Base-by-base conservation (phyloP, 2,797 vertebrate species). In the Acipenser transmontanus region DNA sequence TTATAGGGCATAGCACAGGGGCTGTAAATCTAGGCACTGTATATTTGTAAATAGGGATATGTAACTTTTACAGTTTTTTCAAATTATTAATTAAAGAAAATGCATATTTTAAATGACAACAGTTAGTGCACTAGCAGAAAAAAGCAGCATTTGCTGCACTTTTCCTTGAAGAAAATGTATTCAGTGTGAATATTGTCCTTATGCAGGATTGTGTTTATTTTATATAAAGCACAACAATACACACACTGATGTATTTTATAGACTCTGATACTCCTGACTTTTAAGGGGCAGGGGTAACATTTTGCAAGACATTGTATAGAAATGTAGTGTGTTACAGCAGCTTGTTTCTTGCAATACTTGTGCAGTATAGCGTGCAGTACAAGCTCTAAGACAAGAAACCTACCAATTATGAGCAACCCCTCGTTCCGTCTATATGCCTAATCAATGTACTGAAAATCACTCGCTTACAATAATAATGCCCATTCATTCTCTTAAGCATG, bases 151-250 rank as follows among this genome's bases (percentile, higher is more conserved):
- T 8, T 49, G 47, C 12, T 64, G 49, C n/a, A 48, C 59, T 66
- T 4, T 57, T 66, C 49, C 64, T 66, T 66, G 64, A 66, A 66
- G 47, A 66, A 49, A 6, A 47, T 49, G 6, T 48, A 47, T 56
- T 34, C 48, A 54, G 20, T 7, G 10, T 7, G 34, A 64, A 50
- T 56, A n/a, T 13, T 48, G 48, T 54, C 34, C 54, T 49, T 56
- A 20, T 59, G 6, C 54, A 49, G 52, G 34, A 52, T 59, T 49
- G 34, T 59, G n/a, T 57, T 49, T 13, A 57, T 57, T 12, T 13
- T 7, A 65, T 2, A 64, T 11, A 34, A 12, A 57, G 10, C 9
- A 54, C 7, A 7, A 8, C 12, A 10, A 47, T 64, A n/a, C 11
- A 57, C 6, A 57, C 11, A n/a, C 54, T n/a, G 12, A 34, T 34